Conservation (phyloP, 2,797 vertebrate genomes). For the Coccyzus lansbergi region DNA sequence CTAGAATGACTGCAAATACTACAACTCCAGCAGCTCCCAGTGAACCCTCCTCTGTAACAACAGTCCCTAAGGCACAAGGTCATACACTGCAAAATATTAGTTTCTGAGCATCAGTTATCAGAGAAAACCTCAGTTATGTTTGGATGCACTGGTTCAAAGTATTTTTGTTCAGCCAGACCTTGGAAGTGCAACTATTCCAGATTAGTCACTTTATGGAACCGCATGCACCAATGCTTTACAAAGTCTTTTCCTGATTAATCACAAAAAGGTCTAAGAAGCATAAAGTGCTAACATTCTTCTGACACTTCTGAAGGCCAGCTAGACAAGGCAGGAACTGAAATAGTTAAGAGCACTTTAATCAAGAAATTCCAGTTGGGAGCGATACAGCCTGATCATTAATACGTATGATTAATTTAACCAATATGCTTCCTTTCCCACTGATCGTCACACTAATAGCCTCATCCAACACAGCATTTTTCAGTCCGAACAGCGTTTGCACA, state of each 20-base stretch:
- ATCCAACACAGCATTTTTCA: neutral
- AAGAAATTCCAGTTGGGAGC: neutral
- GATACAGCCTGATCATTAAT: neutral
- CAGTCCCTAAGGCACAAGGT: constrained; percentile 7
- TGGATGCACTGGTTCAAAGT: constrained; percentile 28
- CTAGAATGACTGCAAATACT: neutral
- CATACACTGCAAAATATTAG: constrained; percentile 7
- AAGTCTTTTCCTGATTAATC: neutral
- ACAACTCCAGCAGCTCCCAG: neutral
- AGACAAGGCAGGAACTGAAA: neutral
- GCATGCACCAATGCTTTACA: neutral
- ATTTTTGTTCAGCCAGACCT: constrained; percentile 30
- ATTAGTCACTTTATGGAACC: constrained; percentile 20
- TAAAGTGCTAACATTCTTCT: neutral
- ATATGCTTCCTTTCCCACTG: neutral
- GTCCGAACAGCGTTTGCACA: neutral
- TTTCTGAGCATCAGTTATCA: neutral
- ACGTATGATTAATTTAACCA: constrained; percentile 1
- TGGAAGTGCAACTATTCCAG: constrained; percentile 35
- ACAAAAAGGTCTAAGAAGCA: neutral
- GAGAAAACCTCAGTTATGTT: constrained; percentile 16
- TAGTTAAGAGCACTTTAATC: neutral
- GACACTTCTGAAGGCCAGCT: neutral
- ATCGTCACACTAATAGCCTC: neutral
- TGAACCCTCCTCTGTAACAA: neutral